Conservation (phyloP, 2,888 invertebrate genomes). For the Cosmia pyralina region DNA sequence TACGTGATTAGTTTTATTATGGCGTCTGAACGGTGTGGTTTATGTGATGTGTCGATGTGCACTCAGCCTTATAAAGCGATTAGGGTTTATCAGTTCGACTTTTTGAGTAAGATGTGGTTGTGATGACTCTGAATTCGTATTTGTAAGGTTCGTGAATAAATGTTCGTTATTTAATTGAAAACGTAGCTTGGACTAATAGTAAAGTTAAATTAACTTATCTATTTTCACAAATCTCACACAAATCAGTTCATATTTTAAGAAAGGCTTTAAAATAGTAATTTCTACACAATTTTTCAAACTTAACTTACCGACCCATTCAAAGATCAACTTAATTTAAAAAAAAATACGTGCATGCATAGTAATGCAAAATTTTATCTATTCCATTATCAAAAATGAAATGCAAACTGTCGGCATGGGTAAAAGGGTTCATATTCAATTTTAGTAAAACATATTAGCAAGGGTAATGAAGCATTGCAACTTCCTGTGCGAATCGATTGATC, state of each 20-base stretch:
- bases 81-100: not conserved
- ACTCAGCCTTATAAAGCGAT: constrained; percentile 32
- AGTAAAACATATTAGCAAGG: constrained; percentile 73
- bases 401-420: constrained; percentile 79
- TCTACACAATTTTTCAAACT: not conserved
- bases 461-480: constrained; percentile 87
- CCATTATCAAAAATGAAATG: constrained; percentile 55
- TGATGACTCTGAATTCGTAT: not conserved
- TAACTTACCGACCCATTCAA: not conserved
- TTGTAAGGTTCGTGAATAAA: too few species aligned
- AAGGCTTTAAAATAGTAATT: not conserved
- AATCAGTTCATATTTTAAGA: not conserved
- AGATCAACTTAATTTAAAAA: not conserved
- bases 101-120: not conserved
- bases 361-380: constrained; percentile 12
- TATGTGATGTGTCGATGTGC: constrained; percentile 51
- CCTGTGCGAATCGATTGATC: constrained; percentile 81
- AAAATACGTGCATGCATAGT: constrained; percentile 29
- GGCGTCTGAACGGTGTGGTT: constrained; percentile 51
- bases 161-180: not conserved
- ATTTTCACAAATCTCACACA: not conserved
- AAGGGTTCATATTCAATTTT: constrained; percentile 76
- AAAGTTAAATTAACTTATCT: too few species aligned
- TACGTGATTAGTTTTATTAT: constrained; percentile 72
- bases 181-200: not conserved